Conservation (phyloP, 2,888 invertebrate genomes). For the Ligdia adustata region DNA sequence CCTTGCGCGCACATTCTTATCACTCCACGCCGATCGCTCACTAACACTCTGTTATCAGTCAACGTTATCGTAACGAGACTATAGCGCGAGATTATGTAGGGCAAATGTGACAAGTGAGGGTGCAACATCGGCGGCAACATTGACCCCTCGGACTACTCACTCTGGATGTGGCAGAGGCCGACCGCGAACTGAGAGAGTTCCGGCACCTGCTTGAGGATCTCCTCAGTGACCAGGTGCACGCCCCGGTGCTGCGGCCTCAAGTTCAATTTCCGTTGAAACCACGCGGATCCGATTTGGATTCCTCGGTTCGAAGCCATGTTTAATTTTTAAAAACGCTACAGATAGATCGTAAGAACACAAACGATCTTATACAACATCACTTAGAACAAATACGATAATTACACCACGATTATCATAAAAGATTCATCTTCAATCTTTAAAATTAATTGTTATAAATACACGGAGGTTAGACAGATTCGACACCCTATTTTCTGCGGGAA, state of each 20-base stretch:
- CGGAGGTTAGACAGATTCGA: conserved; percentile 84
- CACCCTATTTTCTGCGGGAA: conserved; percentile 85
- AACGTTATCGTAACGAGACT: conserved; percentile 40
- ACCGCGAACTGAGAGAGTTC: conserved; percentile 97
- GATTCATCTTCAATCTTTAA: conserved; percentile 85
- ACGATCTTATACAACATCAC: conserved; percentile 84
- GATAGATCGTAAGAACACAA: conserved; percentile 80
- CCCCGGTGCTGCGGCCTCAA: conserved; percentile 98
- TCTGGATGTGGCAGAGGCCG: conserved; percentile 98
- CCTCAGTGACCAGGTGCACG: conserved; percentile 98
- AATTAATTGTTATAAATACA: conserved; percentile 75
- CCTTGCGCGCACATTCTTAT: conserved; percentile 27
- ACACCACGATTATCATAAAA: conserved; percentile 88
- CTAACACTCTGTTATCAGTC: conserved; percentile 36
- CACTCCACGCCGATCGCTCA: conserved; percentile 28
- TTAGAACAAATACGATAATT: conserved; percentile 82
- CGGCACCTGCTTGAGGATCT: conserved; percentile 96
- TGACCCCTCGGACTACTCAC: conserved; percentile 86
- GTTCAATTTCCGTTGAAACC: conserved; percentile 99
- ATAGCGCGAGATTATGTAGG: conserved; percentile 51
- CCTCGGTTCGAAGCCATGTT: conserved; percentile 95
- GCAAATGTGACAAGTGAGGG: conserved; percentile 67
- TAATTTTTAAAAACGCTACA: conserved; percentile 83
- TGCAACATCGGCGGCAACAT: conserved; percentile 72
- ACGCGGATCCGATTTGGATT: conserved; percentile 97